Evolutionary conservation across 1,140 invertebrate species (phyloP).

Genomic region (Penaeus chinensis): DNA sequence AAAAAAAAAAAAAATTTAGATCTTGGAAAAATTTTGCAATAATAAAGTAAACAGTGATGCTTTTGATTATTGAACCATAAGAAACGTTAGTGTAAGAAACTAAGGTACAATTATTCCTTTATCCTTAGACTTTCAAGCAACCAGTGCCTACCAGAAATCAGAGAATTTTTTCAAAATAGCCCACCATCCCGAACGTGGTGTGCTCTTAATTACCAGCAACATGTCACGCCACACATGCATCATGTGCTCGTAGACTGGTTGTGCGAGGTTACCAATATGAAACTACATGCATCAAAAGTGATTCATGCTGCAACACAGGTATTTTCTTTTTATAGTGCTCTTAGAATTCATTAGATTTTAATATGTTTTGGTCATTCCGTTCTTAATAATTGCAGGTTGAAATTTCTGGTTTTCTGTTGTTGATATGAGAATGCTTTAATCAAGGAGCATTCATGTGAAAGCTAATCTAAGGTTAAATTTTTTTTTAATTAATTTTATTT

Average conservation of each 20-base stretch:
- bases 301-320: constrained; percentile 42
- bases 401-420: too few species aligned
- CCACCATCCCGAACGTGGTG: constrained; percentile 32
- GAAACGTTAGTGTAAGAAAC: background rate
- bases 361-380: too few species aligned
- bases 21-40: too few species aligned
- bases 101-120: background rate
- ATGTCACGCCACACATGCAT: constrained; percentile 43
- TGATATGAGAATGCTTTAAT: too few species aligned
- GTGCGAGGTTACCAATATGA: constrained; percentile 40
- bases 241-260: constrained; percentile 46
- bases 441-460: too few species aligned
- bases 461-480: too few species aligned
- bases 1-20: too few species aligned
- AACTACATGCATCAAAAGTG: constrained; percentile 21
- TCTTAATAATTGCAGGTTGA: too few species aligned
- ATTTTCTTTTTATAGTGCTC: background rate
- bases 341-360: background rate
- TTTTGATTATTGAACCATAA: background rate
- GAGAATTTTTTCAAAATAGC: constrained; percentile 41
- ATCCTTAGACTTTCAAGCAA: constrained; percentile 11
- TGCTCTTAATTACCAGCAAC: constrained; percentile 39
- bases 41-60: background rate
- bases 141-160: constrained; percentile 25
- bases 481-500: too few species aligned